Evolutionary conservation across 1,140 invertebrate genomes (phyloP).

Genomic region (Trichogramma pretiosum): DNA sequence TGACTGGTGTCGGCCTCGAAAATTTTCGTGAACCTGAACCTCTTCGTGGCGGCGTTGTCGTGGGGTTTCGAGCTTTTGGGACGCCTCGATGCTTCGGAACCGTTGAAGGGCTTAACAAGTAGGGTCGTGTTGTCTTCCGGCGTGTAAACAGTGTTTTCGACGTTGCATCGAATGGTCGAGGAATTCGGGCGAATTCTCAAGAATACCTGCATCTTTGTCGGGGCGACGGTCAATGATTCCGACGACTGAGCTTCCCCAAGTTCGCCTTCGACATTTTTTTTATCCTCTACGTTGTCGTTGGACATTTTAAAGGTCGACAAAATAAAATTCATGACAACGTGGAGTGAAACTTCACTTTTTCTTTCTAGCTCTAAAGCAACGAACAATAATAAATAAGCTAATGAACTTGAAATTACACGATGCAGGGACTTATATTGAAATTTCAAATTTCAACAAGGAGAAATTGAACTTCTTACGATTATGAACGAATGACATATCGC

Average conservation of each 20-base stretch:
- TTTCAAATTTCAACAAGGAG: too few relatives aligned
- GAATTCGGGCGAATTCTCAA: conserved; percentile 32
- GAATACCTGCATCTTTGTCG: conserved; percentile 27
- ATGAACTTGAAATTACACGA: too few relatives aligned
- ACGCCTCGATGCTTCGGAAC: conserved; percentile 17
- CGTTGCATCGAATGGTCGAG: too few relatives aligned
- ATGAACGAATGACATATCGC: too few relatives aligned
- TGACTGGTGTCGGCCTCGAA: conserved; percentile 26
- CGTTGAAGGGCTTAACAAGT: conserved; percentile 24
- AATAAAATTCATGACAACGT: conserved; percentile 1
- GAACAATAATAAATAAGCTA: neutral
- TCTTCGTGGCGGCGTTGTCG: conserved; percentile 20
- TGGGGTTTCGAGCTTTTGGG: conserved; percentile 21
- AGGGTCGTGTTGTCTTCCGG: conserved; percentile 19
- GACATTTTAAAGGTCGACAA: neutral
- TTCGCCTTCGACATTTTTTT: neutral
- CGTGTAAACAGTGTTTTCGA: too few relatives aligned
- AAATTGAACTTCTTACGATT: too few relatives aligned
- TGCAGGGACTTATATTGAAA: too few relatives aligned
- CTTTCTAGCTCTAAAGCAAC: neutral
- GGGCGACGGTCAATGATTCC: neutral
- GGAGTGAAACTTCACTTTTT: neutral
- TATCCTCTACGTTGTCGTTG: neutral
- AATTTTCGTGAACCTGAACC: conserved; percentile 30
- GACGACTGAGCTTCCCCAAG: neutral